Conservation (phyloP, 2,113 vertebrate species). For the Sorex araneus region DNA sequence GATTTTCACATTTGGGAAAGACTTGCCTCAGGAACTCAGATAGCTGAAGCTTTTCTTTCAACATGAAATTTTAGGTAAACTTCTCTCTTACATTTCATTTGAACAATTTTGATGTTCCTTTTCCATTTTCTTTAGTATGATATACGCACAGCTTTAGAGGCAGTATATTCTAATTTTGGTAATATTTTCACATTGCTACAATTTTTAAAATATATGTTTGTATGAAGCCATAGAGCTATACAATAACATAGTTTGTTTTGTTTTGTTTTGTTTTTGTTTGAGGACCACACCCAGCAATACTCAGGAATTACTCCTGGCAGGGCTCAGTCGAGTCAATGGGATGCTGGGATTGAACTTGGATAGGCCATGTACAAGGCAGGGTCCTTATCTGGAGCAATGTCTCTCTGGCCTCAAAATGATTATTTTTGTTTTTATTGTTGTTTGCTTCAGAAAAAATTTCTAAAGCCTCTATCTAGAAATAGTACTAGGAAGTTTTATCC, state of each 20-base stretch:
- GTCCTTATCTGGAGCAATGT: too few species aligned
- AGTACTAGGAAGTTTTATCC: background rate
- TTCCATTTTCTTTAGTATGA: conserved; percentile 13
- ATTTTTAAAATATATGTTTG: background rate
- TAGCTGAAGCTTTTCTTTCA: background rate
- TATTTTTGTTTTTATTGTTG: too few species aligned
- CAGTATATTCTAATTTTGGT: conserved; percentile 23
- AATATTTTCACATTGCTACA: conserved; percentile 31
- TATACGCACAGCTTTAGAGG: background rate
- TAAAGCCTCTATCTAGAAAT: conserved; percentile 12
- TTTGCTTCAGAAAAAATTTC: conserved; percentile 49
- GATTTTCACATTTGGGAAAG: conserved; percentile 3
- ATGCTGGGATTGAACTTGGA: too few species aligned
- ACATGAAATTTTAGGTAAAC: conserved; percentile 32
- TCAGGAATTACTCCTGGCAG: too few species aligned
- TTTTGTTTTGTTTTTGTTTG: background rate
- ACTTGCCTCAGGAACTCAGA: background rate
- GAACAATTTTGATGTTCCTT: background rate
- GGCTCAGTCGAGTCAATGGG: too few species aligned
- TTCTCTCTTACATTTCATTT: background rate
- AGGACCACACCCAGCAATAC: background rate
- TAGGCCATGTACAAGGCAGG: too few species aligned
- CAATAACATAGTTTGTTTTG: background rate
- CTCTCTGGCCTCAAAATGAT: too few species aligned
- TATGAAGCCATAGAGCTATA: background rate